Evolutionary conservation across 2,888 invertebrate species (phyloP).

Genomic region (Lycophotia porphyrea): DNA sequence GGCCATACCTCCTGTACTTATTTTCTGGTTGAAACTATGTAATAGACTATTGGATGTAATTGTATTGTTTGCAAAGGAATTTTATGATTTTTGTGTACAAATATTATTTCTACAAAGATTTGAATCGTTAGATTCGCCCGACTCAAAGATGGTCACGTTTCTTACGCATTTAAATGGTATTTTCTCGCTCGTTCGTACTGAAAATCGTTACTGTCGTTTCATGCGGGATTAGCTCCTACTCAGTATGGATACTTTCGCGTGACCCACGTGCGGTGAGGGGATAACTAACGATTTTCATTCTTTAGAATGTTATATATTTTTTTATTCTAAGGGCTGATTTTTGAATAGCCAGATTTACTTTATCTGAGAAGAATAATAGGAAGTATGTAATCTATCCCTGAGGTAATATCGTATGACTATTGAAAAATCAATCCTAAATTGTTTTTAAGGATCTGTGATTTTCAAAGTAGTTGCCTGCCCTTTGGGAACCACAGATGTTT

Average conservation of each 20-base stretch:
- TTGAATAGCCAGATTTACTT: neutral
- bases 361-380: neutral
- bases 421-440: neutral
- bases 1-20: slow-evolving; percentile 16
- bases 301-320: neutral
- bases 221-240: neutral
- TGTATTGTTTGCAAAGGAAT: slow-evolving; percentile 13
- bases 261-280: neutral
- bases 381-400: neutral
- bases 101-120: slow-evolving; percentile 14
- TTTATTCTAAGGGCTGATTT: neutral
- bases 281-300: neutral
- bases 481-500: neutral
- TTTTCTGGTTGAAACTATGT: slow-evolving; percentile 3
- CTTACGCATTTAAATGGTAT: neutral
- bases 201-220: neutral
- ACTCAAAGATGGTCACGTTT: too few relatives aligned
- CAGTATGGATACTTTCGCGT: neutral
- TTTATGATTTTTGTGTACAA: slow-evolving; percentile 38
- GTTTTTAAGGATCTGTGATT: neutral
- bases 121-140: neutral
- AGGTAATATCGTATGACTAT: neutral
- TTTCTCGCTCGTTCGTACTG: neutral
- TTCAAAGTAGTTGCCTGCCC: neutral
- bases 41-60: slow-evolving; percentile 1